Percentiles rank a stretch among this genome's conserved stretches.
Evolutionary conservation across 2,113 vertebrate species (phyloP).

Genomic region (Protomyctophum bolini): DNA sequence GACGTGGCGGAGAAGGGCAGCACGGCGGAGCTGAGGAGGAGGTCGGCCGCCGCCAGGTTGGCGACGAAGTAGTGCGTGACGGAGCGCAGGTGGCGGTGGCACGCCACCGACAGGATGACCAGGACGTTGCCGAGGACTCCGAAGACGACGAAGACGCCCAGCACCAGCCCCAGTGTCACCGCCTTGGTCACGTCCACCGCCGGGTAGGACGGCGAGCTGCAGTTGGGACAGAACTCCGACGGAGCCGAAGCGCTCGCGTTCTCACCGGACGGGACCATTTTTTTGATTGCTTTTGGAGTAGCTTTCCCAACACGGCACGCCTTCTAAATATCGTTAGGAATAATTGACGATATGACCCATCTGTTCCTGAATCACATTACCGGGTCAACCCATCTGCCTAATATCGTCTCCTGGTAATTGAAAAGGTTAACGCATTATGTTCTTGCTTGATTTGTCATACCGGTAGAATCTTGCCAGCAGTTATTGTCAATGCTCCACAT

Average conservation of each 20-base stretch:
- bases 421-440: slow-evolving; percentile 26
- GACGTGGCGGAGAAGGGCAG: slow-evolving; percentile 95
- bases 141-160: slow-evolving; percentile 88
- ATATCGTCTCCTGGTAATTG: slow-evolving; percentile 9
- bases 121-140: slow-evolving; percentile 93
- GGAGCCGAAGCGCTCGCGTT: slow-evolving; percentile 68
- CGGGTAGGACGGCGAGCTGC: slow-evolving; percentile 75
- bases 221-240: slow-evolving; percentile 82
- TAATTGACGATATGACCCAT: slow-evolving; percentile 19
- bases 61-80: slow-evolving; percentile 96
- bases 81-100: slow-evolving; percentile 90
- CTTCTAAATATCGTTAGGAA: slow-evolving; percentile 11
- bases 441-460: slow-evolving; percentile 27
- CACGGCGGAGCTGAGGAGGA: slow-evolving; percentile 90
- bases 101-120: slow-evolving; percentile 92
- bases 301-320: background rate
- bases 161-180: slow-evolving; percentile 83
- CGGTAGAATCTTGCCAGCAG: slow-evolving; percentile 26
- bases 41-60: slow-evolving; percentile 92
- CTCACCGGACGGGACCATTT: slow-evolving; percentile 81
- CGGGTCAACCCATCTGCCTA: background rate
- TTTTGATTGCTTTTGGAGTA: slow-evolving; percentile 39
- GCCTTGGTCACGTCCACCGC: slow-evolving; percentile 83
- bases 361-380: slow-evolving; percentile 5
- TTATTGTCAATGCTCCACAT: slow-evolving; percentile 37